Evolutionary conservation across 2,888 invertebrate genomes (phyloP), one percentile per base, ranked within the genome.

Genomic region (Meandrusa payeni): DNA sequence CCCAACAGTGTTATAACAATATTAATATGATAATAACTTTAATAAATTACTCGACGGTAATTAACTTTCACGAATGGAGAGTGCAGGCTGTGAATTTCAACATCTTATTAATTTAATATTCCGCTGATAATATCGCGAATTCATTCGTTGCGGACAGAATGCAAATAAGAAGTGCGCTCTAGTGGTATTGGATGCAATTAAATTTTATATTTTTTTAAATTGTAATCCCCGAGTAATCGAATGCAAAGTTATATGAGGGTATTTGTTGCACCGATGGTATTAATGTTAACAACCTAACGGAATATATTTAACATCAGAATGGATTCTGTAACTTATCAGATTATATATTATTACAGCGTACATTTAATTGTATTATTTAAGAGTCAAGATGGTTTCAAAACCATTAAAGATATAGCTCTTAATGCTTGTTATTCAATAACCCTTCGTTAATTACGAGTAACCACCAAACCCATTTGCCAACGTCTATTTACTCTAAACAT

Each of bases 11-110:
- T 26, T 24, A 10, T 32, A 22, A 40, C 23, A 38, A 38, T 29
- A 41, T 41, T 41, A 48, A 32, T 41, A 48, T 47, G 38, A 37
- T 44, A 48, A 47, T 48, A 43, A 19, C 13, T 10, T 43, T 44
- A 48, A 45, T 44, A 46, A 38, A 41, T 46, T 17, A 41, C 33
- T 22, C 12, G 29, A 9, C 13, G 31, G 37, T 38, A 43, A 43
- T 43, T 43, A 38, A 43, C 43, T 43, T 43, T 43, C 43, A 19
- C 38, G 43, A 27, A 2, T 13, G 32, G 19, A 20, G 34, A 11
- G 33, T 12, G 31, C 29, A 20, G 37, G 9, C 11, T 28, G 31
- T 26, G 37, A 43, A 27, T 43, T 43, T 43, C 38, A 43, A 43
- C 38, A 43, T 32, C 41, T 41, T 41, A 32, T 32, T 43, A 31